Conservation (phyloP, 2,113 vertebrate genomes). For the rabbit (Oryctolagus cuniculus) region DNA sequence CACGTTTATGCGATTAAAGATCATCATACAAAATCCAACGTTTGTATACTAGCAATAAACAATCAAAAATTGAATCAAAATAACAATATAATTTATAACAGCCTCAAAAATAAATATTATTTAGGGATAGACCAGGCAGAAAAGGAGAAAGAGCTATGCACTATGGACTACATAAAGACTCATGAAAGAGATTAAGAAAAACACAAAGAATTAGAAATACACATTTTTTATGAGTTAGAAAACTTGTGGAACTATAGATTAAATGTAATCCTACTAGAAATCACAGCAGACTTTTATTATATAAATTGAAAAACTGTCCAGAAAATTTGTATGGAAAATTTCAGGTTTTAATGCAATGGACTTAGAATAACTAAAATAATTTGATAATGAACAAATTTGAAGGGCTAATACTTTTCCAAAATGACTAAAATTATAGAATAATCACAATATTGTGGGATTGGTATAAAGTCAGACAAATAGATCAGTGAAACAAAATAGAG, state of each 20-base stretch:
- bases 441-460: neutral
- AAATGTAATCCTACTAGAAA: neutral
- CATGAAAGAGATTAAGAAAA: conserved; percentile 5
- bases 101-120: conserved; percentile 1
- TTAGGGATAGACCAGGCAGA: neutral
- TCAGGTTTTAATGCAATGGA: neutral
- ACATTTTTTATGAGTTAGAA: neutral
- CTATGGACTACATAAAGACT: conserved; percentile 5
- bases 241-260: neutral
- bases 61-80: conserved; percentile 33
- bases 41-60: neutral
- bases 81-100: neutral
- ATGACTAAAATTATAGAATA: conserved; percentile 13
- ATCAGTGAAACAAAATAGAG: neutral
- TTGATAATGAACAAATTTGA: neutral
- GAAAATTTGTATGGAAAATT: conserved; percentile 2
- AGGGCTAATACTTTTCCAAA: neutral
- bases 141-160: neutral
- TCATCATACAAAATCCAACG: conserved; percentile 25
- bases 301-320: conserved; percentile 10
- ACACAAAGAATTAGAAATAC: neutral
- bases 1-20: neutral
- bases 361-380: neutral
- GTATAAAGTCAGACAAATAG: conserved; percentile 24
- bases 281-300: neutral